Evolutionary conservation across 2,113 vertebrate species (phyloP), one percentile per base, ranked within the genome.

Genomic region (Athene noctua): DNA sequence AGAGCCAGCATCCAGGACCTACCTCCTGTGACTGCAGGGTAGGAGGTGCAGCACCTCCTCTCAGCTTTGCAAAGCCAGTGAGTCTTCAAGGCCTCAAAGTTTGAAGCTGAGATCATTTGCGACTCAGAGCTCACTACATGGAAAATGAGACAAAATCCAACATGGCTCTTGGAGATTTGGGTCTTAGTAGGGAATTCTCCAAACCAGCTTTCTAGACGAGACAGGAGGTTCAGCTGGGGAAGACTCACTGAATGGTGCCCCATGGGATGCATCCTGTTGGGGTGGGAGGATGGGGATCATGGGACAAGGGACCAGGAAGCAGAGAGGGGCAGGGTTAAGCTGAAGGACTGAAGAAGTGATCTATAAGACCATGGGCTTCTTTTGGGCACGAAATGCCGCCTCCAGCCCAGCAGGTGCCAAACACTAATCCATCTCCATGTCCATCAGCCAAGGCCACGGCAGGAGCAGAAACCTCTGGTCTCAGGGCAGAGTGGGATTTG

Each of bases 11-110:
- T 34, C 18, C 8, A 38, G 71, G 1, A 65, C 34, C 20, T 38
- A 40, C 17, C 4, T 57, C 82, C 61, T 0, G 0, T 18, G 29
- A 55, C 9, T 23, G 42, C 29, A 72, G 46, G 16, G 15, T 8
- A 38, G 52, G 66, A 85, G 32, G 4, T 6, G 22, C 1, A 44
- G 62, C 52, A 67, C 38, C 49, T 86, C 75, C 0, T 0, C 15
- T 40, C 51, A 90, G 55, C 70, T 90, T 86, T 80, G 34, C 75
- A 82, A 57, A 75, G 36, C 49, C 26, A 10, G 6, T 18, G 34
- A 66, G 32, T 19, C 77, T 74, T 46, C 63, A 32, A 62, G 23
- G 42, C 51, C 40, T 65, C 16, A 4, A 55, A 36, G 38, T 66
- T 26, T 59, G 22, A 85, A 46, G 57, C 14, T 67, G 47, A 23